Conservation (phyloP, 2,113 vertebrate species). For the Rhinoderma darwinii region DNA sequence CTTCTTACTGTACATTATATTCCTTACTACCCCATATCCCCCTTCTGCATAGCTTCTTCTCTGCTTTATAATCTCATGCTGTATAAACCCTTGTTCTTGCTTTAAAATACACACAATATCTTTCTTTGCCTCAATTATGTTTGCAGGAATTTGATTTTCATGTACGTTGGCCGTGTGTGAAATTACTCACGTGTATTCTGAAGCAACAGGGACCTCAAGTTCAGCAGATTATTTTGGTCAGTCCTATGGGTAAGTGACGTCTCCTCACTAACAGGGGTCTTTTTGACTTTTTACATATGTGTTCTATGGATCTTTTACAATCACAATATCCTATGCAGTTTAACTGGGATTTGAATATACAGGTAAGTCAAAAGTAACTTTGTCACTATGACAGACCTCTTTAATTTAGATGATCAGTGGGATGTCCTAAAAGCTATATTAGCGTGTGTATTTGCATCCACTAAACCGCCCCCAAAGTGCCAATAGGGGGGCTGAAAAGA, state of each 20-base stretch:
- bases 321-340: not conserved
- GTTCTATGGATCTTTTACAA: not conserved
- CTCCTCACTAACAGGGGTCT: not conserved
- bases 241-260: constrained; percentile 90
- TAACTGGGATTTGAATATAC: not conserved
- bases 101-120: not conserved
- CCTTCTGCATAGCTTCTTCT: too few species aligned
- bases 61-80: too few species aligned
- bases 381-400: not conserved
- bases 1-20: too few species aligned
- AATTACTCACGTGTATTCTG: constrained; percentile 89
- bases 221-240: constrained; percentile 95
- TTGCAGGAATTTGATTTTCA: constrained; percentile 97
- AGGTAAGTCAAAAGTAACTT: not conserved
- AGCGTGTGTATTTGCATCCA: not conserved
- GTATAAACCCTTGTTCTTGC: too few species aligned
- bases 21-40: too few species aligned
- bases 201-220: constrained; percentile 89
- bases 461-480: not conserved
- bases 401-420: not conserved
- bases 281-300: not conserved
- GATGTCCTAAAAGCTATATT: too few species aligned
- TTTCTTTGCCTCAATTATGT: not conserved
- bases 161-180: constrained; percentile 95
- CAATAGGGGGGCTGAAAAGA: not conserved